Evolutionary conservation across 2,113 vertebrate genomes (phyloP).

Genomic region (Stercorarius parasiticus): DNA sequence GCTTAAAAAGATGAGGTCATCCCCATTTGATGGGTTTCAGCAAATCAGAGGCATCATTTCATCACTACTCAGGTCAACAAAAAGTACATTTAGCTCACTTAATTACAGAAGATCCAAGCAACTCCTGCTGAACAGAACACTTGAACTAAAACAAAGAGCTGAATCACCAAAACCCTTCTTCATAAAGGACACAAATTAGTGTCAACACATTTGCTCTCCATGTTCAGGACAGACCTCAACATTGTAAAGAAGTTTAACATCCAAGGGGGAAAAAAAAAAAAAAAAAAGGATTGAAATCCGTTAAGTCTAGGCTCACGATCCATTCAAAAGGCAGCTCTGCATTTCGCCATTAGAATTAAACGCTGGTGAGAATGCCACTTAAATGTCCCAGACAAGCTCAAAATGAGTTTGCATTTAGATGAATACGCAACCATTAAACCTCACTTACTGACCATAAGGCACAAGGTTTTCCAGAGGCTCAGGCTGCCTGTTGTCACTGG

Average conservation of each 20-base stretch:
- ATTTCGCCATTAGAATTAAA: not conserved
- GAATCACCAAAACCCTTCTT: slow-evolving; percentile 3
- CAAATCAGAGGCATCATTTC: slow-evolving; percentile 29
- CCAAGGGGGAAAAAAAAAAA: not conserved
- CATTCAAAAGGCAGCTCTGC: not conserved
- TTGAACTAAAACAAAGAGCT: not conserved
- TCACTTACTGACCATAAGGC: slow-evolving; percentile 88
- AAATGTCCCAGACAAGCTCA: not conserved
- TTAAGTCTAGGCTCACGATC: not conserved
- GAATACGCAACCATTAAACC: not conserved
- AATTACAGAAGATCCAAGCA: slow-evolving; percentile 43
- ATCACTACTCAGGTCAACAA: not conserved
- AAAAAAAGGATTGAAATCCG: not conserved
- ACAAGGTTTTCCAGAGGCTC: slow-evolving; percentile 84
- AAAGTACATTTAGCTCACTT: slow-evolving; percentile 5
- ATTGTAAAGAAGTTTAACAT: not conserved
- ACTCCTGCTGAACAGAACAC: slow-evolving; percentile 33
- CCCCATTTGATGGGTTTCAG: slow-evolving; percentile 10
- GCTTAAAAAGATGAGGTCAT: slow-evolving; percentile 27
- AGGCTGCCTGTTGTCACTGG: slow-evolving; percentile 64
- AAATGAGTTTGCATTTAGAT: not conserved
- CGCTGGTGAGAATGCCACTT: not conserved
- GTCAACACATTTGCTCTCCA: not conserved
- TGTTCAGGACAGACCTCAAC: not conserved
- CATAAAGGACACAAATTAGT: not conserved